Evolutionary conservation across 2,888 invertebrate genomes (phyloP), one percentile per base, ranked within the genome.

Genomic region (Leucophora obtusa): DNA sequence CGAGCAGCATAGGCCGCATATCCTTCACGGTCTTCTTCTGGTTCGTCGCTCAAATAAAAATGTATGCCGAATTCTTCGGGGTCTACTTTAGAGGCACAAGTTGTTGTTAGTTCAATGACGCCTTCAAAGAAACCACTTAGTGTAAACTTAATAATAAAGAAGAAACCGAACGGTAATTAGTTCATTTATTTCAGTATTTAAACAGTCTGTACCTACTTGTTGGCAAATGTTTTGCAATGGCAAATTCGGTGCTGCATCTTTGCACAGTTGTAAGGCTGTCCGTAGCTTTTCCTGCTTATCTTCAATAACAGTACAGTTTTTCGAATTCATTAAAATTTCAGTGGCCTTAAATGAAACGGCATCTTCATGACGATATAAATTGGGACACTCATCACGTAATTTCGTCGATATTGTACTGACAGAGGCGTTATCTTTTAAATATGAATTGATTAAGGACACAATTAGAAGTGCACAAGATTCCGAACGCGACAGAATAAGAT

Each of bases 321-420:
- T 95, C 0, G 97, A 96, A 84, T 93, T 93, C 90, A 97, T 93
- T 69, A 98, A 91, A 85, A 97, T 93, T 91, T 98, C 98, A 84
- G 96, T 97, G 90, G 96, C 97, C 92, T 98, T 98, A 2, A 98
- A 97, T 85, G 97, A 97, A 11, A 97, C 96, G 4, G 98, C 98
- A 91, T 99, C 99, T 91, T 99, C 98, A 85, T 94, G 94, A 82
- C 96, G 94, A 89, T 98, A 99, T 28, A 99, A 92, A 84, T 95
- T 95, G 0, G 99, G 99, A 87, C 99, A 99, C 1, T 97, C 93
- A 85, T 97, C 95, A 59, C 98, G 92, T 70, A 99, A 91, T 87
- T 95, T 95, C 24, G 93, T 92, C 79, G 97, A 98, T 81, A 99
- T 96, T 0, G 96, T 94, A 88, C 97, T 97, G 1, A 98, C 97